phyloP scores from a whole-genome alignment of 2,797 vertebrate genomes.

The Poecile montanus region DNA sequence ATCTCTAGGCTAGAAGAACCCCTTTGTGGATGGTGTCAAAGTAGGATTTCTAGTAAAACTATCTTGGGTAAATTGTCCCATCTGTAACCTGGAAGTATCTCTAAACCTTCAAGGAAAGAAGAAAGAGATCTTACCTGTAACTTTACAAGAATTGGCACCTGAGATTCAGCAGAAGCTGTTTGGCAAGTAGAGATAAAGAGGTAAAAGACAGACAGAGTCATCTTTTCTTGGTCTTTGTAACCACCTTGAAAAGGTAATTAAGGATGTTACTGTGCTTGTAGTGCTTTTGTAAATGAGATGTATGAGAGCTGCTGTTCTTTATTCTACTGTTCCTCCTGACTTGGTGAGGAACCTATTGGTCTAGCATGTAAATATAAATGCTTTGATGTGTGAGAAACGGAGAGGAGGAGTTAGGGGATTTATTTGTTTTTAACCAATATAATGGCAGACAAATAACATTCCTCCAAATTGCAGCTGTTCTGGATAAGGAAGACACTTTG shows the following conservation, averaged over 20 bases:
- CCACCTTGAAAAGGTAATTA: not conserved
- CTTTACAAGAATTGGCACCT: not conserved
- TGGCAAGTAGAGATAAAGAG: not conserved
- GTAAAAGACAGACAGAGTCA: not conserved
- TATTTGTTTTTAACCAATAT: not conserved
- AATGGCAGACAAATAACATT: not conserved
- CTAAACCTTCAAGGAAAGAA: not conserved
- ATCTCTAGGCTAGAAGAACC: not conserved
- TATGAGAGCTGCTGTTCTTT: not conserved
- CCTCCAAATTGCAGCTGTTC: not conserved
- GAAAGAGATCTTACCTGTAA: not conserved
- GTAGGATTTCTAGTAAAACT: not conserved
- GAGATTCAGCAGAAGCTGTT: not conserved
- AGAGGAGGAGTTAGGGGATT: not conserved
- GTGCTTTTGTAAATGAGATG: not conserved
- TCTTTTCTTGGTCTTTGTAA: not conserved
- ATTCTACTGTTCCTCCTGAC: not conserved
- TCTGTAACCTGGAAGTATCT: not conserved
- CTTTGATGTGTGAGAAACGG: not conserved
- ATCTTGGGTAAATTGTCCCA: not conserved
- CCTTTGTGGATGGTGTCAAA: not conserved
- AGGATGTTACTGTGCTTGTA: not conserved
- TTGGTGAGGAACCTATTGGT: not conserved
- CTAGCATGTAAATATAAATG: not conserved
- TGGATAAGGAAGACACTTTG: not conserved